Evolutionary conservation across 2,113 vertebrate species (phyloP), one percentile per base, ranked within the genome.

Genomic region (Turdus rufiventris): DNA sequence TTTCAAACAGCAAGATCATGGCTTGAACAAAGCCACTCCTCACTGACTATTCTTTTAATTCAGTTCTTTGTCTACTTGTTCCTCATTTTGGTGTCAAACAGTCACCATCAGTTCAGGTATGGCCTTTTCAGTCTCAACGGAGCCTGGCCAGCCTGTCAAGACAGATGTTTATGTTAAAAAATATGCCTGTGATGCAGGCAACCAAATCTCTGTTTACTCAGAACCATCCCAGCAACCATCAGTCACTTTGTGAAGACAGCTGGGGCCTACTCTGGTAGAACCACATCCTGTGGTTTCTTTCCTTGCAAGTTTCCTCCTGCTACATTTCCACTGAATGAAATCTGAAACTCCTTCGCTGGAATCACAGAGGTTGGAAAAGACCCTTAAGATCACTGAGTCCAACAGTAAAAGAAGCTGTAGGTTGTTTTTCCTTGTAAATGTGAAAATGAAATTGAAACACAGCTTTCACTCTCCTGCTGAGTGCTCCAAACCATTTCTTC

Each of bases 391-490:
- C 29, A 51, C 21, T 0, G 0, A 84, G 26, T 43, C 33, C 29
- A 51, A 28, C 18, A 0, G 0, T 38, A 33, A 61, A 65, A 76
- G 8, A 54, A 65, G 14, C 13, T 36, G 19, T 28, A 51, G 23
- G 14, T 20, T 81, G 26, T 9, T 91, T 75, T 63, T 29, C 8
- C 19, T 25, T 18, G 5, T 14, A 88, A 81, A 68, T 19, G 13
- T 33, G 60, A 82, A 86, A 71, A 34, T 19, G 0, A 73, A 88
- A 73, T 26, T 14, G 21, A 94, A 86, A 18, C 19, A 48, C 29
- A 73, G 47, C 9, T 91, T 86, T 34, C 10, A 29, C 29, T 84
- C 47, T 50, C 18, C 43, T 60, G 9, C 7, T 45, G n/a, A 71
- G 36, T 14, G 10, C 45, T 76, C 45, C 51, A 73, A 19, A 42